Evolutionary conservation across 2,113 vertebrate species (phyloP), one percentile per base, ranked within the genome.

Genomic region (Physeter macrocephalus): DNA sequence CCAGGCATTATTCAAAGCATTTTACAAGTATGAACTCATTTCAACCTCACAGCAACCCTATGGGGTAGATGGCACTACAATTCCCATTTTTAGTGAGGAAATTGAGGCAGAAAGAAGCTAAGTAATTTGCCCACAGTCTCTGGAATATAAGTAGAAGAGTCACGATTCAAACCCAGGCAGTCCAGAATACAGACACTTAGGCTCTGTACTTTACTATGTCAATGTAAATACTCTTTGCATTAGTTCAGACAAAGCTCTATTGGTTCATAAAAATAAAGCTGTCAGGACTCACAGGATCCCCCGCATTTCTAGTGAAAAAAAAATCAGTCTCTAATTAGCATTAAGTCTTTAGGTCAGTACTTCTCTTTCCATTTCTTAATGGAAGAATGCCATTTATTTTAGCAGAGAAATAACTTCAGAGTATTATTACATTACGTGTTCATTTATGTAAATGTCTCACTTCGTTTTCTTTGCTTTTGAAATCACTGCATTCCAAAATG

Each of bases 371-470:
- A 75, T 14, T 36, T 93, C 61, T 61, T 43, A 89, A 93, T 74
- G 52, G 11, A 82, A 90, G 72, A 75, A 88, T 66, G 62, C 67
- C 46, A 81, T 80, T 93, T 98, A 74, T 93, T 93, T 92, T 59
- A 90, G 57, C 31, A 89, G 52, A 97, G 49, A 95, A 97, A 81
- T 72, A 75, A 84, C 20, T 90, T 90, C 84, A 97, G 34, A 93
- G 21, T 27, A 59, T 29, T 43, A 54, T 12, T 59, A 83, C 27
- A 54, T 15, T 46, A 86, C 23, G 25, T 92, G 7, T 57, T 39
- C 43, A 92, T 90, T 80, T 97, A 74, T 83, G 52, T 67, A 96
- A 96, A 54, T 74, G 54, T 46, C 94, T 96, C 69, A 88, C 8
- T 93, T 94, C 34, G 3, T 69, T 77, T 66, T 57, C 41, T 89